These are phyloP conservation scores for Phaonia tiefii DNA, from an alignment of 2,888 invertebrate species.

Conservation along the genomic window DNA sequence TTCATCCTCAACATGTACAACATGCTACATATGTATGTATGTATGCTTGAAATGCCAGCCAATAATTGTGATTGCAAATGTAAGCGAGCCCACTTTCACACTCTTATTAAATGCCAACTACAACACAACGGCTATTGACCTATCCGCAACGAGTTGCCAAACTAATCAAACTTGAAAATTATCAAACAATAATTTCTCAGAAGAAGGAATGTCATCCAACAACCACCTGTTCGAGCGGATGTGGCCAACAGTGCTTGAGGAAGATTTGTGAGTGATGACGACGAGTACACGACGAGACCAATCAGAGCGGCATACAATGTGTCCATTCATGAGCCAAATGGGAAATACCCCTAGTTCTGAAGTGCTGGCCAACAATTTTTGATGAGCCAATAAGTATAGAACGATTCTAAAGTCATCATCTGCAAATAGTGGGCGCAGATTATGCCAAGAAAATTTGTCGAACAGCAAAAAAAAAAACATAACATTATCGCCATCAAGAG, in stretches of 20 bases:
- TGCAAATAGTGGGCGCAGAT: conserved; percentile 64
- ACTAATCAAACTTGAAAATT: conserved; percentile 65
- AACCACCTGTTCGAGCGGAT: conserved; percentile 63
- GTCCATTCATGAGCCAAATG: conserved; percentile 64
- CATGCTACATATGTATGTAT: too few relatives aligned
- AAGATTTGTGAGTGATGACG: too few relatives aligned
- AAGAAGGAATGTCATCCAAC: conserved; percentile 54
- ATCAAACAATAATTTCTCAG: conserved; percentile 58
- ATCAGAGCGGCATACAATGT: conserved; percentile 9
- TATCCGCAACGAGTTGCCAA: conserved; percentile 56
- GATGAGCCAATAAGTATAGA: conserved; percentile 72
- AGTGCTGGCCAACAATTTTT: conserved; percentile 70
- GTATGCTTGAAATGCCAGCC: conserved; percentile 59
- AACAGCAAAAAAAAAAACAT: conserved; percentile 20
- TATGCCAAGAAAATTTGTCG: conserved; percentile 61
- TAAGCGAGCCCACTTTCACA: conserved; percentile 62
- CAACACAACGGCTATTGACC: conserved; percentile 50
- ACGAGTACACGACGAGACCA: too few relatives aligned
- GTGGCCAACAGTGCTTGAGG: conserved; percentile 32
- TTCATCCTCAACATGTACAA: conserved; percentile 12
- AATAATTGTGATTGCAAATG: conserved; percentile 62
- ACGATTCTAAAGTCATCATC: not conserved
- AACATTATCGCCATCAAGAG: conserved; percentile 1
- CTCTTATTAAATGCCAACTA: conserved; percentile 54
- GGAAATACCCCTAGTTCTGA: conserved; percentile 62